Conservation (phyloP, 2,797 vertebrate genomes). For the Ambastaia sidthimunki region DNA sequence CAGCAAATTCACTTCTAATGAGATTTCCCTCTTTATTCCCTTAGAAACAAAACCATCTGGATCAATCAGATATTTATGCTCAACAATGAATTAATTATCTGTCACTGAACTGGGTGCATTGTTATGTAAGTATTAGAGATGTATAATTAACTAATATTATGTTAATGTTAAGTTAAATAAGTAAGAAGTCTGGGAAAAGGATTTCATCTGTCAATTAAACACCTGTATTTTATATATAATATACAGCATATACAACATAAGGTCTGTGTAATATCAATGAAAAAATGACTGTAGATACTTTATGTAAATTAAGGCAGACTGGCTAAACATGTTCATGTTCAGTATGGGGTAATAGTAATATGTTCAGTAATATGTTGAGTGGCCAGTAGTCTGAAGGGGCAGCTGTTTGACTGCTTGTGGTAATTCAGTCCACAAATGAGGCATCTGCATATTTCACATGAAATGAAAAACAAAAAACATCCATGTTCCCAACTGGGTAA, state of each 20-base stretch:
- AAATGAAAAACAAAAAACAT: not conserved
- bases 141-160: constrained; percentile 4
- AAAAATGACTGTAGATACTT: not conserved
- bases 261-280: not conserved
- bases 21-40: no score
- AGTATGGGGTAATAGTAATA: no score
- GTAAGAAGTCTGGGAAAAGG: not conserved
- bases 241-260: not conserved
- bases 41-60: no score
- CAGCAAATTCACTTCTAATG: not conserved
- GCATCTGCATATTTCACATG: constrained; percentile 3
- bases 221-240: not conserved
- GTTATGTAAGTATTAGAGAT: not conserved
- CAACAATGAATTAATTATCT: no score
- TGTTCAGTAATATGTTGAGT: not conserved
- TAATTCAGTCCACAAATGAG: constrained; percentile 25
- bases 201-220: not conserved
- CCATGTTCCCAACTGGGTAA: constrained; percentile 8
- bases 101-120: no score
- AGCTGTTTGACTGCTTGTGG: not conserved
- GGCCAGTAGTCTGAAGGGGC: not conserved
- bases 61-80: no score
- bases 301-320: not conserved
- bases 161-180: not conserved
- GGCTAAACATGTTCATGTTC: not conserved